phyloP scores from a whole-genome alignment of 2,113 vertebrate genomes.

The Felis chaus region DNA sequence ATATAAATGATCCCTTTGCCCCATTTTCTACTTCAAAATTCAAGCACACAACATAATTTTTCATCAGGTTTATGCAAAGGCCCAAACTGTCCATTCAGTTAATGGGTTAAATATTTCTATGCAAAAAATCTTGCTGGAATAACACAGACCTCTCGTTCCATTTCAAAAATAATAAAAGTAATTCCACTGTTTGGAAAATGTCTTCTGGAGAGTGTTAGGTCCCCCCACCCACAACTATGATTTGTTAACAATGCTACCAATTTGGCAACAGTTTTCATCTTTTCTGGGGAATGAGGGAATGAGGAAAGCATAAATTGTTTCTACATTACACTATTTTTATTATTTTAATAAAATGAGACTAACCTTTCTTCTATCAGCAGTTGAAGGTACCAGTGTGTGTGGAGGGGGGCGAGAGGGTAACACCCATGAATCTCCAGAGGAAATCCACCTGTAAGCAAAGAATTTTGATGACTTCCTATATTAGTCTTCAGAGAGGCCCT shows the following conservation, averaged over 20 bases:
- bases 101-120: not conserved
- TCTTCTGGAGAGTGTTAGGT: not conserved
- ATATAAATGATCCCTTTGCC: not conserved
- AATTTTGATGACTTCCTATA: not conserved
- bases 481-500: not conserved
- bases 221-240: not conserved
- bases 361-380: not conserved
- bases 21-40: not conserved
- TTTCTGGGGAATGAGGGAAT: not conserved
- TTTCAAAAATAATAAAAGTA: constrained; percentile 26
- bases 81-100: not conserved
- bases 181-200: not conserved
- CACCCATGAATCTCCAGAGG: not conserved
- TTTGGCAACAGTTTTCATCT: not conserved
- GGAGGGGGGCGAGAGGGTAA: too few species aligned
- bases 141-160: not conserved
- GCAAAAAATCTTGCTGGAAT: not conserved
- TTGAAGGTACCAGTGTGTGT: not conserved
- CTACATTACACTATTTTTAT: not conserved
- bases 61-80: not conserved
- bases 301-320: not conserved
- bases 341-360: not conserved
- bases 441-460: not conserved
- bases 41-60: not conserved
- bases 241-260: not conserved